Conservation (phyloP, 2,797 vertebrate species). For the Propithecus perrieri region DNA sequence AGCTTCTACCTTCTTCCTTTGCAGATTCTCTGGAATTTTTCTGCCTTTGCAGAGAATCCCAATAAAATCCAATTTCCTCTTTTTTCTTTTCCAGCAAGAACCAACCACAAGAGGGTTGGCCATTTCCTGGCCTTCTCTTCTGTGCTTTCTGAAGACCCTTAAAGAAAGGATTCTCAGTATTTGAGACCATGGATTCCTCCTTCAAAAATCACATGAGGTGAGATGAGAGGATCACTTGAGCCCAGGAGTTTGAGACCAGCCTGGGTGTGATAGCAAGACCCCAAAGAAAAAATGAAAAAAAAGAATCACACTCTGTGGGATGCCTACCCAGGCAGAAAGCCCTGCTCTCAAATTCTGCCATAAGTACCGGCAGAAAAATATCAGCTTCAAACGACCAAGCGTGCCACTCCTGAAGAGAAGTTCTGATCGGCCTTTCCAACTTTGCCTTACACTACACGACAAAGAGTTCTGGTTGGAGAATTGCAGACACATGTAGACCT, state of each 20-base stretch:
- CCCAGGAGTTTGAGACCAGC: neutral
- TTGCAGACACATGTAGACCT: too few species aligned
- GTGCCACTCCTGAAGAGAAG: too few species aligned
- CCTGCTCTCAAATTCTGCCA: neutral
- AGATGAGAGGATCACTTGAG: neutral
- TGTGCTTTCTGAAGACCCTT: slow-evolving; percentile 80
- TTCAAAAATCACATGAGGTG: slow-evolving; percentile 76
- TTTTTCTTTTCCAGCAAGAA: slow-evolving; percentile 75
- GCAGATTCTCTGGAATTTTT: neutral
- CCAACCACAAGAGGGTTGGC: slow-evolving; percentile 77
- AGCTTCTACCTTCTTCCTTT: neutral
- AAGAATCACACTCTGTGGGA: neutral
- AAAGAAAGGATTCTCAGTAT: slow-evolving; percentile 79
- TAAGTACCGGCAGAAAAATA: too few species aligned
- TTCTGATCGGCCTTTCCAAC: neutral
- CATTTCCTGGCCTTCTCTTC: slow-evolving; percentile 69
- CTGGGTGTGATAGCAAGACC: neutral
- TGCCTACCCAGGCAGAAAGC: neutral
- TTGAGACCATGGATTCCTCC: slow-evolving; percentile 80
- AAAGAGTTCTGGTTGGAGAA: neutral
- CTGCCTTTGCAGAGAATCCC: neutral
- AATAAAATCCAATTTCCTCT: neutral
- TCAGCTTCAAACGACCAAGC: neutral
- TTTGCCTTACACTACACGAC: neutral
- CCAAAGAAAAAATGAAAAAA: neutral